Evolutionary conservation across 2,888 invertebrate species (phyloP), one percentile per base, ranked within the genome.

Genomic region (Diogma glabrata): DNA sequence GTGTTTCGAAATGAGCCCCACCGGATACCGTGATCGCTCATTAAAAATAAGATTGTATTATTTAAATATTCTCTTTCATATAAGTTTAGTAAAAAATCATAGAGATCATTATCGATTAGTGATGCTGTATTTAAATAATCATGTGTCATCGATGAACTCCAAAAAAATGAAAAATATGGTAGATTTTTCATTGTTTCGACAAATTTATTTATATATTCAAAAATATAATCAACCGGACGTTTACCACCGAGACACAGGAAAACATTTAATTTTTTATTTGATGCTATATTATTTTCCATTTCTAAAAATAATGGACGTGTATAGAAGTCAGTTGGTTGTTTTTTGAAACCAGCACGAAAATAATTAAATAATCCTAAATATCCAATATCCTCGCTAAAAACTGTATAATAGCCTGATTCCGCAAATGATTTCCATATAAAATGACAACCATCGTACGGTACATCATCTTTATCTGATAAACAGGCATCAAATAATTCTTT

Each of bases 21-120:
- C 54, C 93, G 73, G 53, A 91, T 81, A 0, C 94, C 94, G 62
- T 94, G 94, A 64, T 94, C 94, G 65, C 92, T 92, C 72, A 92
- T 73, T 9, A 89, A 65, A 49, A 91, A 72, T 12, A 85, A 60
- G 40, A 81, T 74, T 0, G 88, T 87, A 22, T 79, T 74, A 49
- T 85, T 76, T 50, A 88, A 69, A 5, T 61, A 51, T 3, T 58
- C 58, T 5, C 58, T 55, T 9, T 47, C 10, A 9, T 60, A 57
- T 17, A 63, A 57, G 0, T 53, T 52, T 14, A 55, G 54, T 19
- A 63, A 56, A 1, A 63, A 49, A 14, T 57, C 19, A 2, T n/a
- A 10, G 16, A 50, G 9, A 45, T 55, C 53, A 0, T 75, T 70
- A 61, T 94, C 93, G 54, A 87, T 84, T 20, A 81, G 64, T 60